These are phyloP conservation scores for Phallusia fumigata DNA, from an alignment of 23 tunicate species.

Conservation along the genomic window DNA sequence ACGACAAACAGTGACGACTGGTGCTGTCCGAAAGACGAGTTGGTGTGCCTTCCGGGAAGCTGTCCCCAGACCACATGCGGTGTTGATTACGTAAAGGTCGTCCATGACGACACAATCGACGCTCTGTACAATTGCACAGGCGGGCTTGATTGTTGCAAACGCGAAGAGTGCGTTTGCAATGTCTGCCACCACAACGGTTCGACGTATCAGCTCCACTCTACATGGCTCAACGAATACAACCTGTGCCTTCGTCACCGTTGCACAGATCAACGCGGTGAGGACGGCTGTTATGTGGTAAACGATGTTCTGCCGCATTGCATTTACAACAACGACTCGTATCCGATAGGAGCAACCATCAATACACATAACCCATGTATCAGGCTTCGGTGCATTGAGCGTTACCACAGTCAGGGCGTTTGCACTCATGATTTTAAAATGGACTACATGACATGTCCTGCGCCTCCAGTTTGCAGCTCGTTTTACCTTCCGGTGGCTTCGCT, in stretches of 20 bases:
- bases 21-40: constrained; percentile 19
- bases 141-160: constrained; percentile 32
- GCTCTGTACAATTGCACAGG: constrained; percentile 12
- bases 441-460: constrained; percentile 17
- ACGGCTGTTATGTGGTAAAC: constrained; percentile 32
- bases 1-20: constrained; percentile 13
- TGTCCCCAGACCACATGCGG: constrained; percentile 23
- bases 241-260: constrained; percentile 19
- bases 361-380: constrained; percentile 25
- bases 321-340: constrained; percentile 17
- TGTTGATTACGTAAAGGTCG: constrained; percentile 2
- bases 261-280: constrained; percentile 18
- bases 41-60: constrained; percentile 15
- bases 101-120: constrained; percentile 20
- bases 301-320: constrained; percentile 6
- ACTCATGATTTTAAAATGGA: constrained; percentile 22
- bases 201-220: constrained; percentile 19
- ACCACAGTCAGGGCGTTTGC: constrained; percentile 13
- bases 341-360: constrained; percentile 18
- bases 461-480: constrained; percentile 18
- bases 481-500: not conserved
- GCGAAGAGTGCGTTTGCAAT: constrained; percentile 37
- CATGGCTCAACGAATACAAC: constrained; percentile 5
- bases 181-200: constrained; percentile 36
- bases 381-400: constrained; percentile 20